phyloP scores from a whole-genome alignment of 2,113 vertebrate species.

The Centropus unirufus region DNA sequence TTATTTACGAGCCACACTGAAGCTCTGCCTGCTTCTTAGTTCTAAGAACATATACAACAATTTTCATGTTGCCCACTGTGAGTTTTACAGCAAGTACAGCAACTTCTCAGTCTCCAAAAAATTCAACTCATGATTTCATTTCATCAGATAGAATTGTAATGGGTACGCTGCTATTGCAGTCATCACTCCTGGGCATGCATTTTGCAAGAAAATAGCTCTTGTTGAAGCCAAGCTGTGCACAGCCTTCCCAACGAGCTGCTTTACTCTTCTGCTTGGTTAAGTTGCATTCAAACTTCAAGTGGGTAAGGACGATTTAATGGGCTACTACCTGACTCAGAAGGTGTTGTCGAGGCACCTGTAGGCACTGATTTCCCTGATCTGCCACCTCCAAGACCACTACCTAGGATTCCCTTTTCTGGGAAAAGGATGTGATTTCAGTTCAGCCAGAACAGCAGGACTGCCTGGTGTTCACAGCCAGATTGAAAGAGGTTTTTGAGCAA shows the following conservation, averaged over 20 bases:
- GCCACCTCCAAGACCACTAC: not conserved
- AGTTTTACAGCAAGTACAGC: not conserved
- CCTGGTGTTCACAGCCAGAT: too few relatives aligned
- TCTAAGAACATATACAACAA: not conserved
- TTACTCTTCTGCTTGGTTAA: not conserved
- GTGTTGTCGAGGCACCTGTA: not conserved
- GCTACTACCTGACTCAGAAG: not conserved
- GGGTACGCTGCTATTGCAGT: not conserved
- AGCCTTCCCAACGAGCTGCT: not conserved
- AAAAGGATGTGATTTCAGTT: fast-evolving
- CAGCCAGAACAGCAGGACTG: not conserved
- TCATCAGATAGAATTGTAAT: not conserved
- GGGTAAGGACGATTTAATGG: not conserved
- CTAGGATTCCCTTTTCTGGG: too few relatives aligned
- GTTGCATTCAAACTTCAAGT: not conserved
- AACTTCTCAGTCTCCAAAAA: not conserved
- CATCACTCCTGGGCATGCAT: not conserved
- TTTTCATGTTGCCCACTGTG: not conserved
- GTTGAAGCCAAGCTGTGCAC: not conserved
- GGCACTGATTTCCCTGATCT: not conserved
- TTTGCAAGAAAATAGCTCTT: not conserved
- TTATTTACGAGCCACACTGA: not conserved
- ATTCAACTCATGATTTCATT: not conserved
- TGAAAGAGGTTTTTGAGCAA: too few relatives aligned
- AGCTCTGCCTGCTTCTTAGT: not conserved